Evolutionary conservation across 2,113 vertebrate species (phyloP).

Genomic region (Thunnus maccoyii): DNA sequence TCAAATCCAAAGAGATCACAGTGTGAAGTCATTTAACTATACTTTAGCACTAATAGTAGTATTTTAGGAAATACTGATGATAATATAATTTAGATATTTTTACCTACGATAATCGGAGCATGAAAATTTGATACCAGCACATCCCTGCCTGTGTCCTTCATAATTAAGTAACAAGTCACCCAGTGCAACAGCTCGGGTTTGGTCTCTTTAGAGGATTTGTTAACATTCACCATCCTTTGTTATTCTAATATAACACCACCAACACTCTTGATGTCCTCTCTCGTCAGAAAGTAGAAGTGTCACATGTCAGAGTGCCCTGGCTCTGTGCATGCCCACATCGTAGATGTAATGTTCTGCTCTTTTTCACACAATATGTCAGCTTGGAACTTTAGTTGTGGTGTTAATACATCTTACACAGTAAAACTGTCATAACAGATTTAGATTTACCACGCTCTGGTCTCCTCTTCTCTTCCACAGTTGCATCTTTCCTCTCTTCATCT

Average conservation of each 20-base stretch:
- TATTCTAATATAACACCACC: not conserved
- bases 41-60: no score
- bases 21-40: no score
- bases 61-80: no score
- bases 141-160: no score
- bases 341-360: not conserved
- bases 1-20: no score
- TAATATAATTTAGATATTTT: no score
- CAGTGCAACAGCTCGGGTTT: not conserved
- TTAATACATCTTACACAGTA: conserved; percentile 7
- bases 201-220: not conserved
- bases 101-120: no score
- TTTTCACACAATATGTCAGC: not conserved
- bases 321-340: no score
- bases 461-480: not conserved
- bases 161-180: not conserved
- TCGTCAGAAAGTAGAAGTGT: not conserved
- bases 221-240: not conserved
- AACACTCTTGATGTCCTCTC: not conserved
- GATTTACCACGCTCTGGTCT: not conserved
- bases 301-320: not conserved
- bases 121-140: no score
- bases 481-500: not conserved
- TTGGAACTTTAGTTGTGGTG: not conserved
- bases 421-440: conserved; percentile 19